These are phyloP conservation scores for Aviceda cuculoides DNA, from an alignment of 2,797 vertebrate species.

Conservation along the genomic window DNA sequence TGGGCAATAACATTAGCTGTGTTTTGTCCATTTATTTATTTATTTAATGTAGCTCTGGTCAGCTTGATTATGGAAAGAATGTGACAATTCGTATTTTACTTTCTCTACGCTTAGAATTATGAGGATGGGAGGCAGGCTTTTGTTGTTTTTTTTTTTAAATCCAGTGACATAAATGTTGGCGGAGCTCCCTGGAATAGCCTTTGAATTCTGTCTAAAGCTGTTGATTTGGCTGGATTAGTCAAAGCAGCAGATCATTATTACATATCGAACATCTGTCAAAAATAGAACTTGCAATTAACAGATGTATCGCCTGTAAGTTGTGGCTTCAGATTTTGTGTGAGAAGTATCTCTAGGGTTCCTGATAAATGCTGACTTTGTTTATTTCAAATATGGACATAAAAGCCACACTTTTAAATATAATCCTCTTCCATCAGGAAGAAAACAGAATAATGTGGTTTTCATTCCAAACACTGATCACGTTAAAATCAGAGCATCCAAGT, in stretches of 20 bases:
- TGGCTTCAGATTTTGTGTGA: constrained; percentile 18
- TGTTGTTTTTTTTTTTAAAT: not conserved
- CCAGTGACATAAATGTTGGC: constrained; percentile 63
- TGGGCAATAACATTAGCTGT: constrained; percentile 30
- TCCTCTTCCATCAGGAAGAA: not conserved
- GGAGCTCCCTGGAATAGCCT: constrained; percentile 62
- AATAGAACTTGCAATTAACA: constrained; percentile 75
- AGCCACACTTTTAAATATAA: not conserved
- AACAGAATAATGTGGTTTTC: not conserved
- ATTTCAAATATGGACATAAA: constrained; percentile 10
- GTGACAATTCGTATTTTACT: constrained; percentile 36
- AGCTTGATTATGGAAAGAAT: constrained; percentile 22
- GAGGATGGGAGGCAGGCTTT: not conserved
- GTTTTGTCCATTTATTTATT: constrained; percentile 48
- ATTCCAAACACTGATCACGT: not conserved
- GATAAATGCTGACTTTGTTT: constrained; percentile 1
- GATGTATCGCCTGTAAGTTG: constrained; percentile 53
- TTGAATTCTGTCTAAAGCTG: constrained; percentile 67
- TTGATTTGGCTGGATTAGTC: constrained; percentile 75
- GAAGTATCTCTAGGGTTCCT: constrained; percentile 32
- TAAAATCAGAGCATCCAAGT: not conserved
- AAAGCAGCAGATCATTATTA: constrained; percentile 75
- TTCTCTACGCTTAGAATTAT: constrained; percentile 35
- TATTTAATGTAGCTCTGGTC: constrained; percentile 30
- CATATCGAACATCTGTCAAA: constrained; percentile 78